phyloP scores from a whole-genome alignment of 2,888 invertebrate genomes.

The Brenthis ino region DNA sequence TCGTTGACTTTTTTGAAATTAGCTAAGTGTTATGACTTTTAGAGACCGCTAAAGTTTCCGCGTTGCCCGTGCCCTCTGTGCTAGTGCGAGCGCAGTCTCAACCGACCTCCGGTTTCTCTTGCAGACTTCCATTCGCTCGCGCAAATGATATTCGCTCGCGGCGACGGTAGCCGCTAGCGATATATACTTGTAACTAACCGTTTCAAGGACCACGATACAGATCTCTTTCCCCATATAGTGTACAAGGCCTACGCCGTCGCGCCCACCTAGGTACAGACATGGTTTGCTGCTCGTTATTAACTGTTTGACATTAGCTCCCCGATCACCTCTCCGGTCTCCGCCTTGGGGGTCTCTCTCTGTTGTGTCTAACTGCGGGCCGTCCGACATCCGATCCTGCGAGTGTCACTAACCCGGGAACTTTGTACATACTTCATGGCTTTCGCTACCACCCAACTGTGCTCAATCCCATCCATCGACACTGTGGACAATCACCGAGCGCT shows the following conservation, averaged over 20 bases:
- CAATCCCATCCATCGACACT: background rate
- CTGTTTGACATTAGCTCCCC: slow-evolving; percentile 68
- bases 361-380: slow-evolving; percentile 48
- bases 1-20: too few relatives aligned
- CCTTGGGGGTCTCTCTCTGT: slow-evolving; percentile 57
- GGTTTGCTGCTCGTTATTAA: slow-evolving; percentile 81
- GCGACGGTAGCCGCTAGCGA: slow-evolving; percentile 81
- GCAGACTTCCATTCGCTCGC: slow-evolving; percentile 90
- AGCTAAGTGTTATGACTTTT: background rate
- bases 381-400: slow-evolving; percentile 44
- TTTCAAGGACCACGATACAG: slow-evolving; percentile 69
- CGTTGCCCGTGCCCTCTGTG: slow-evolving; percentile 47
- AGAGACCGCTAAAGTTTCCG: slow-evolving; percentile 39
- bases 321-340: slow-evolving; percentile 45
- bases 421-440: too few relatives aligned
- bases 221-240: slow-evolving; percentile 72
- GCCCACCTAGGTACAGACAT: slow-evolving; percentile 71
- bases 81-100: slow-evolving; percentile 38
- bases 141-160: slow-evolving; percentile 86
- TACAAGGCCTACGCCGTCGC: slow-evolving; percentile 50
- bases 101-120: slow-evolving; percentile 79
- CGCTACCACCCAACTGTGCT: too few relatives aligned
- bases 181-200: slow-evolving; percentile 56
- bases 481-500: too few relatives aligned
- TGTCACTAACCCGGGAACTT: background rate